These are phyloP conservation scores for Sphinx pinastri DNA, from an alignment of 2,888 invertebrate genomes.

Conservation along the genomic window DNA sequence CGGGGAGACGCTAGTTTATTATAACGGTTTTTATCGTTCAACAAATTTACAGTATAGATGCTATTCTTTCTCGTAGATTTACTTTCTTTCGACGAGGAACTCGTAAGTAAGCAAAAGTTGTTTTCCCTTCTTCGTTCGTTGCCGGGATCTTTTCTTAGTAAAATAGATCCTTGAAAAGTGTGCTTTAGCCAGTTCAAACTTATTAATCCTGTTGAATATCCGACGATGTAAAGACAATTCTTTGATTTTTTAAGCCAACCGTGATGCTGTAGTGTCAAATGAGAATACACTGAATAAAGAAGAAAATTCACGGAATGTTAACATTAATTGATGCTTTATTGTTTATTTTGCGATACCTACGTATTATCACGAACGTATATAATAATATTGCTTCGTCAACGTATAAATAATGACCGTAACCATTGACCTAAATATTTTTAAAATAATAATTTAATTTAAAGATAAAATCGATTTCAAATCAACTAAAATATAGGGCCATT, in stretches of 20 bases:
- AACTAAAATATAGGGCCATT: neutral
- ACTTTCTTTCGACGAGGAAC: slow-evolving; percentile 35
- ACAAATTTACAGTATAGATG: slow-evolving; percentile 23
- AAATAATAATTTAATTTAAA: neutral
- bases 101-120: slow-evolving; percentile 39
- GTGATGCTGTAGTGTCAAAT: neutral
- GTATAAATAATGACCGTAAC: too few relatives aligned
- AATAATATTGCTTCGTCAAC: neutral
- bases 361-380: too few relatives aligned
- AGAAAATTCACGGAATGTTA: too few relatives aligned
- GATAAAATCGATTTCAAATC: neutral
- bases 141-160: slow-evolving; percentile 38
- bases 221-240: slow-evolving; percentile 7
- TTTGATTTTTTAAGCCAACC: neutral
- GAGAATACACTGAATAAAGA: neutral
- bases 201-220: slow-evolving; percentile 22
- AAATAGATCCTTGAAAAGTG: slow-evolving; percentile 38
- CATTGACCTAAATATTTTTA: neutral
- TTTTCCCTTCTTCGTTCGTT: slow-evolving; percentile 32
- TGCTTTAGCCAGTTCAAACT: slow-evolving; percentile 34
- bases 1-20: slow-evolving; percentile 29
- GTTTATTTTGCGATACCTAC: too few relatives aligned
- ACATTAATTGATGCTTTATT: too few relatives aligned
- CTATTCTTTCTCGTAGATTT: slow-evolving; percentile 37
- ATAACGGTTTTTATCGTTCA: neutral